A percentile compares a stretch with the other conserved stretches of the same genome.
phyloP scores from a whole-genome alignment of 1,140 invertebrate species.

The Himalopsyche phryganea region DNA sequence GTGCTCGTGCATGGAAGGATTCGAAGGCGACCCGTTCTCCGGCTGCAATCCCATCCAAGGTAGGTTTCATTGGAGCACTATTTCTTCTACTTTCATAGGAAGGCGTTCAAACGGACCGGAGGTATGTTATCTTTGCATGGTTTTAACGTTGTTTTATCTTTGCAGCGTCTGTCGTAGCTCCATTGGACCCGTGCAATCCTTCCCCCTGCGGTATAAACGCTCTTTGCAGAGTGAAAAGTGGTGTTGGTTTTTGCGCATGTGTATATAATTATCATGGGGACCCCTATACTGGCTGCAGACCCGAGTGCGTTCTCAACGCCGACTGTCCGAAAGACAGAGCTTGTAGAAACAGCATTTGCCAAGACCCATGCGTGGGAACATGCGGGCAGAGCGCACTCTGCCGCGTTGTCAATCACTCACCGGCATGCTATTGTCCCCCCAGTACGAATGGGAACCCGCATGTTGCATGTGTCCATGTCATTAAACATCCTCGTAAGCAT shows the following conservation, averaged over 20 bases:
- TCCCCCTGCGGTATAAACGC: slow-evolving; percentile 80
- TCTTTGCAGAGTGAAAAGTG: slow-evolving; percentile 70
- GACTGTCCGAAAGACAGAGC: slow-evolving; percentile 72
- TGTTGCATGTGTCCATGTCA: slow-evolving; percentile 53
- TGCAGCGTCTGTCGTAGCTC: slow-evolving; percentile 39
- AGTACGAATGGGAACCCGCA: slow-evolving; percentile 61
- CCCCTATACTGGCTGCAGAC: slow-evolving; percentile 69
- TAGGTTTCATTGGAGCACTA: slow-evolving; percentile 49
- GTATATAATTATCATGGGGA: slow-evolving; percentile 67
- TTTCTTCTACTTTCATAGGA: slow-evolving; percentile 47
- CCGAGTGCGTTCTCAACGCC: slow-evolving; percentile 68
- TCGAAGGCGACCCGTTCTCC: slow-evolving; percentile 78
- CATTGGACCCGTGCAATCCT: slow-evolving; percentile 55
- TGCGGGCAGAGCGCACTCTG: slow-evolving; percentile 74
- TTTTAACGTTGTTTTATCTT: slow-evolving; percentile 1
- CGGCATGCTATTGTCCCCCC: slow-evolving; percentile 64
- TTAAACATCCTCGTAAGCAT: slow-evolving; percentile 33
- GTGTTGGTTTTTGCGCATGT: slow-evolving; percentile 68
- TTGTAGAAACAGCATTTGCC: slow-evolving; percentile 75
- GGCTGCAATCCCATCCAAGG: slow-evolving; percentile 67
- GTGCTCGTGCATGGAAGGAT: slow-evolving; percentile 71
- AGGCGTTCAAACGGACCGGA: neutral
- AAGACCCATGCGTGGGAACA: slow-evolving; percentile 73
- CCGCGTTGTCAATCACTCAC: slow-evolving; percentile 72
- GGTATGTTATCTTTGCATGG: slow-evolving; percentile 15